phyloP scores from a whole-genome alignment of 1,140 invertebrate species.

The Drosophila lacertosa region DNA sequence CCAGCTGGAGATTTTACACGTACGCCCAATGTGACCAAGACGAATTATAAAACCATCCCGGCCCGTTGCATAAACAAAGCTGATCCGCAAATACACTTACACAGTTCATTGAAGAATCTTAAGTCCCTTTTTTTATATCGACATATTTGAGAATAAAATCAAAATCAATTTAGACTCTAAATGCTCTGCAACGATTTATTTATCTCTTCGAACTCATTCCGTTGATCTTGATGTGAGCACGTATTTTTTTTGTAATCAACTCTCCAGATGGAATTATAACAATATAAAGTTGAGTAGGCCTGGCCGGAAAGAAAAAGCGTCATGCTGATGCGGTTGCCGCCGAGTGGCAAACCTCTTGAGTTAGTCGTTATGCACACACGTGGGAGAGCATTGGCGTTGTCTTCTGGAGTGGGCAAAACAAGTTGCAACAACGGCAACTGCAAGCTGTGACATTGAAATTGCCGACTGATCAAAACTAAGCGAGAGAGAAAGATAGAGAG shows the following conservation, averaged over 20 bases:
- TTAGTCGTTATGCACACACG: background rate
- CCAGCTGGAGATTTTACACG: slow-evolving; percentile 70
- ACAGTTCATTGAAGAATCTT: background rate
- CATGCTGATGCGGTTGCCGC: slow-evolving; percentile 16
- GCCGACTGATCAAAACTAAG: background rate
- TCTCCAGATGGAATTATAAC: background rate
- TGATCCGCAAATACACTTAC: slow-evolving; percentile 21
- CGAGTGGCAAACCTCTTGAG: slow-evolving; percentile 19
- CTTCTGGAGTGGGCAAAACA: slow-evolving; percentile 33
- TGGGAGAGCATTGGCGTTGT: background rate
- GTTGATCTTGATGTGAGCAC: background rate
- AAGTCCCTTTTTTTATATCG: too few species aligned
- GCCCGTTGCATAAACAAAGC: background rate
- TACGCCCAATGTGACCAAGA: slow-evolving; percentile 64
- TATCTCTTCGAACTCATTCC: background rate
- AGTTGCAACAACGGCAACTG: slow-evolving; percentile 19
- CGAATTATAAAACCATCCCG: slow-evolving; percentile 52
- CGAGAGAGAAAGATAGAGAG: background rate
- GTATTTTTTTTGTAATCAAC: slow-evolving; percentile 10
- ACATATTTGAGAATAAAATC: too few species aligned
- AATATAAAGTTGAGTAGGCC: background rate
- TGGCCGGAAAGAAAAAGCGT: background rate
- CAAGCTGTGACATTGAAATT: slow-evolving; percentile 40
- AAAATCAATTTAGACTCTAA: background rate
- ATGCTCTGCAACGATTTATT: too few species aligned